phyloP scores from a whole-genome alignment of 2,797 vertebrate species.

The Ceyx erithaca region DNA sequence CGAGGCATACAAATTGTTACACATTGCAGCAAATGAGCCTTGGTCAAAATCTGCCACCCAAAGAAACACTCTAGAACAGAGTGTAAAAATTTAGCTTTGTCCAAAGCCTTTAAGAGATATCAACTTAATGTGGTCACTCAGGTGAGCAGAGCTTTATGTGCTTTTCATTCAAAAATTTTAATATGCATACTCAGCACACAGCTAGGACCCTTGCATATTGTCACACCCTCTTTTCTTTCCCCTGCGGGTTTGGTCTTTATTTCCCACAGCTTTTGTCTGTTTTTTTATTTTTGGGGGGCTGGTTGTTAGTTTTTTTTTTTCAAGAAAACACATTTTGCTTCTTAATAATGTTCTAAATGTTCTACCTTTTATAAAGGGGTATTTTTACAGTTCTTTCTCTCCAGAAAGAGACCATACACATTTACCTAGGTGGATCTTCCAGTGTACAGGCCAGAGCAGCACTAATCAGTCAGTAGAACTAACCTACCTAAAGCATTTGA shows the following conservation, averaged over 20 bases:
- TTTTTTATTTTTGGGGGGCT: too few relatives aligned
- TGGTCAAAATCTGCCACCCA: not conserved
- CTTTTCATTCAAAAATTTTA: not conserved
- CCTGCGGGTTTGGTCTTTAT: not conserved
- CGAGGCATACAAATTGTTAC: constrained; percentile 18
- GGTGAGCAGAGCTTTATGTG: not conserved
- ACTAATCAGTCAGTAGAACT: not conserved
- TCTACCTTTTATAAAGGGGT: not conserved
- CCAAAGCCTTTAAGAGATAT: not conserved
- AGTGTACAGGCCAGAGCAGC: accelerated
- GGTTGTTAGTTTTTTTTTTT: not conserved
- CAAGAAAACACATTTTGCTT: not conserved
- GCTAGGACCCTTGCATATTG: not conserved
- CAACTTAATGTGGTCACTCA: not conserved
- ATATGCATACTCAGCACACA: not conserved
- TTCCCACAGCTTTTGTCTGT: too few relatives aligned
- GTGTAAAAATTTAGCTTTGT: not conserved
- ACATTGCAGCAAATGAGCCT: constrained; percentile 15
- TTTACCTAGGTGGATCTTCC: not conserved
- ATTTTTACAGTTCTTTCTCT: not conserved
- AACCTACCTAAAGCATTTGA: not conserved
- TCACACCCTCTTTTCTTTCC: not conserved
- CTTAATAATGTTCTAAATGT: not conserved
- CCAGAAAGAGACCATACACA: not conserved
- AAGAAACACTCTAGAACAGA: not conserved